Base-by-base conservation (phyloP, 1,140 invertebrate genomes). In the Macrosteles quadrilineatus region DNA sequence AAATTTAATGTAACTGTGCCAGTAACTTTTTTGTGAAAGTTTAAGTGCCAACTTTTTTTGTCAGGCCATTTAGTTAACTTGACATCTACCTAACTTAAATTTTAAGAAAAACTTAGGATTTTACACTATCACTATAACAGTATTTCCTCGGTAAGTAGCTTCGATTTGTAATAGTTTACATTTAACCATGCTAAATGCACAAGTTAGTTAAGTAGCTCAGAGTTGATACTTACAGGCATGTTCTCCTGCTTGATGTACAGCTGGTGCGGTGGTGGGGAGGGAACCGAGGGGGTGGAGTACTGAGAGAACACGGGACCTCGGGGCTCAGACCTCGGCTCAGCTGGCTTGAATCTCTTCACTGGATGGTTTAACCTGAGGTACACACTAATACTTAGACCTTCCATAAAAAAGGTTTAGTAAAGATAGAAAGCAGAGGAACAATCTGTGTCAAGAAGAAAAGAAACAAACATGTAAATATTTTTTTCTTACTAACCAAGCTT, bases 401-500 rank as follows among this genome's bases (percentile, higher is more conserved):
- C n/a, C n/a, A n/a, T n/a, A 40, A 9, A 9, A 40, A 40, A 40
- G 36, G 36, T 6, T 40, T 40, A 17, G 17, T 9, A 17, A 9
- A 9, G 36, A 40, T 40, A 9, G 36, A 40, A 40, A 9, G 36
- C 36, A 40, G 36, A 40, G 36, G 36, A 9, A 9, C 17, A 17
- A 40, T 40, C 36, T 40, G 17, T 40, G 17, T 40, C 17, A 40
- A 6, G 6, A 17, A 9, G 36, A 40, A 9, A 40, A 9, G 6
- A 40, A 40, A 40, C 36, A 40, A 40, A 40, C 36, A 40, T 40
- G 36, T 40, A 6, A n/a, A n/a, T n/a, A n/a, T n/a, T n/a, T n/a
- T n/a, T n/a, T n/a, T n/a, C n/a, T n/a, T 36, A 81, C 84, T 86
- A 76, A 93, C 93, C 94, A 97, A 21, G 89, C 90, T 79, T 94